Conservation (phyloP, 2,113 vertebrate genomes). For the Amphiprion ocellaris region DNA sequence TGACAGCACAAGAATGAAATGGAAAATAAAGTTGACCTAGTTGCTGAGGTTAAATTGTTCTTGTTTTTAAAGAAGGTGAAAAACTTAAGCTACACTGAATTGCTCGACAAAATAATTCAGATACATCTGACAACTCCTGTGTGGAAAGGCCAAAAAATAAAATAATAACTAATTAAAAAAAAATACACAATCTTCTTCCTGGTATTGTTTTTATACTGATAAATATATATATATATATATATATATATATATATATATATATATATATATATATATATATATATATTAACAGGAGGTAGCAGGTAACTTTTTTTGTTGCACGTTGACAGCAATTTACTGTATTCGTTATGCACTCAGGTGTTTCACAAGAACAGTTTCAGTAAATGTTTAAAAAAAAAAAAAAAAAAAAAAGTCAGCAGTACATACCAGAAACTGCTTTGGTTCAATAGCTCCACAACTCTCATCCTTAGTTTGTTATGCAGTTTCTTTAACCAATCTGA, state of each 20-base stretch:
- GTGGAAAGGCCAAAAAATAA: too few relatives aligned
- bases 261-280: too few relatives aligned
- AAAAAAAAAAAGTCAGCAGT: neutral
- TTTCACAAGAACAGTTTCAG: neutral
- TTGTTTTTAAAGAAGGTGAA: neutral
- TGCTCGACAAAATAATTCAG: too few relatives aligned
- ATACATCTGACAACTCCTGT: too few relatives aligned
- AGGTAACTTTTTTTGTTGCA: neutral
- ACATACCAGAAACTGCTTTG: conserved; percentile 79
- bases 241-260: too few relatives aligned
- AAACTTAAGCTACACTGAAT: neutral
- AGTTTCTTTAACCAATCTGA: conserved; percentile 63
- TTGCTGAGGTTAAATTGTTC: neutral
- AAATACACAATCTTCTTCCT: too few relatives aligned
- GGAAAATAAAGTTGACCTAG: neutral
- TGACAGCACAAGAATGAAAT: neutral
- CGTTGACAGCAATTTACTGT: neutral
- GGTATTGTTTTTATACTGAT: too few relatives aligned
- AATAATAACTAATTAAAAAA: too few relatives aligned
- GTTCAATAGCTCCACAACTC: conserved; percentile 67
- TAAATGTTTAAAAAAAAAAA: neutral
- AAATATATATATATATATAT: too few relatives aligned
- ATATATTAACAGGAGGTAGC: neutral
- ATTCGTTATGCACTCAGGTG: neutral
- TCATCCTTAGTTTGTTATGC: conserved; percentile 55